Conservation (phyloP, 2,113 vertebrate genomes). For the Hassar affinis region DNA sequence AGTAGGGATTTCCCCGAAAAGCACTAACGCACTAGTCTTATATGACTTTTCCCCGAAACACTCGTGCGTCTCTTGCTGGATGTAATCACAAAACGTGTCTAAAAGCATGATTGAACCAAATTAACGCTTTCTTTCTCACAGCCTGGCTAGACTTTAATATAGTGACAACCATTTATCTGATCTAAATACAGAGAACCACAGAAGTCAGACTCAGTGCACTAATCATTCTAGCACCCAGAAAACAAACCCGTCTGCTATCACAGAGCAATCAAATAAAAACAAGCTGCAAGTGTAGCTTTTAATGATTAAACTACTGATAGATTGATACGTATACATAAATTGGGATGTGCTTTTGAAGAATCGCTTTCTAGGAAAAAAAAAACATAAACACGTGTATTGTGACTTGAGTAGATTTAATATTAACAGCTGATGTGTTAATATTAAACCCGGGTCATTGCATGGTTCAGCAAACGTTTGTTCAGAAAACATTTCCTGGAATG, state of each 20-base stretch:
- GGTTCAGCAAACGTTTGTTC: constrained; percentile 8
- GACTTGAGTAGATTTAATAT: constrained; percentile 18
- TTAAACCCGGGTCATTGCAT: constrained; percentile 26
- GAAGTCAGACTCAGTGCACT: background rate
- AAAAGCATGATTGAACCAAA: background rate
- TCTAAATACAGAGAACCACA: background rate
- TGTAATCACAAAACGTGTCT: background rate
- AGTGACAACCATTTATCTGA: background rate
- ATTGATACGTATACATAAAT: background rate
- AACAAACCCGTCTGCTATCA: background rate
- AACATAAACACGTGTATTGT: constrained; percentile 6
- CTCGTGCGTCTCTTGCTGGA: background rate
- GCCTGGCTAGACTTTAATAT: background rate
- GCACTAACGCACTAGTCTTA: background rate
- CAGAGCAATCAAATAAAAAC: background rate
- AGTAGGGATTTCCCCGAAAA: background rate
- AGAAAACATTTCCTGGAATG: constrained; percentile 27
- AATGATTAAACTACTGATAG: background rate
- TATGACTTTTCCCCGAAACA: background rate
- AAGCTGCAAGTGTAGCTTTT: background rate
- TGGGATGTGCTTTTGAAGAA: background rate
- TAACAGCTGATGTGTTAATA: constrained; percentile 28
- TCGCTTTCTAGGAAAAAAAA: constrained; percentile 24
- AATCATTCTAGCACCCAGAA: background rate
- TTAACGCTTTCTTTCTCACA: background rate